Evolutionary conservation across 2,888 invertebrate genomes (phyloP).

Genomic region (Heliconius cydno): DNA sequence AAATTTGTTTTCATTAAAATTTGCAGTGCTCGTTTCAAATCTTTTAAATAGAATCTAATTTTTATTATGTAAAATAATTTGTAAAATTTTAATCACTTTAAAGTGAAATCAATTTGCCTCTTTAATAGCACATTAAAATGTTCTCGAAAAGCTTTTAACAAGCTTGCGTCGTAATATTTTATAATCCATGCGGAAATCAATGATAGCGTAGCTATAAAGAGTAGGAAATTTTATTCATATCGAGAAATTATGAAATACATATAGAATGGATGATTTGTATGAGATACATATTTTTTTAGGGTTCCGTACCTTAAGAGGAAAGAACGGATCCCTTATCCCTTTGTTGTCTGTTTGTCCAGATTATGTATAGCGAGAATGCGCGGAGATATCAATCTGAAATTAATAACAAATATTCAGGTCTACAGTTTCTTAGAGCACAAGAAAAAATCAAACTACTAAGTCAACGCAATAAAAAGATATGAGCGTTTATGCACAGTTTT

Average conservation of each 20-base stretch:
- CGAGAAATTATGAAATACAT: not conserved
- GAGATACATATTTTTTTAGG: too few relatives aligned
- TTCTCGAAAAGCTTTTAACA: conserved; percentile 16
- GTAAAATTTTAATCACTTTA: not conserved
- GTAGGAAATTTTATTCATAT: not conserved
- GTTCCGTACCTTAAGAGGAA: too few relatives aligned
- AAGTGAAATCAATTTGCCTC: not conserved
- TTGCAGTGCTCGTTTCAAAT: not conserved
- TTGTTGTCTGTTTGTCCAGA: too few relatives aligned
- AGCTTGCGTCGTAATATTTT: conserved; percentile 15
- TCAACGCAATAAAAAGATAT: too few relatives aligned
- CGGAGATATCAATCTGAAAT: too few relatives aligned
- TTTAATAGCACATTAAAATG: conserved; percentile 10
- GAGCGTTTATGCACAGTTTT: too few relatives aligned
- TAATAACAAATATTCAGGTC: too few relatives aligned
- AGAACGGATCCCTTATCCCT: too few relatives aligned
- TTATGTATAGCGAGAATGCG: too few relatives aligned
- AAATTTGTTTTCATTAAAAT: not conserved
- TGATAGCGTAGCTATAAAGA: not conserved
- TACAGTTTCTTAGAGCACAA: too few relatives aligned
- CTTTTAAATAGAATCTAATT: not conserved
- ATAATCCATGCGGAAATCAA: not conserved
- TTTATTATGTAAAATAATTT: too few relatives aligned
- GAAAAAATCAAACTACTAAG: too few relatives aligned
- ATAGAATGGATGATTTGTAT: not conserved